Percentiles rank a stretch among this genome's conserved stretches.
Evolutionary conservation across 2,797 vertebrate genomes (phyloP).

Genomic region (Parauchenoglanis punctatus): DNA sequence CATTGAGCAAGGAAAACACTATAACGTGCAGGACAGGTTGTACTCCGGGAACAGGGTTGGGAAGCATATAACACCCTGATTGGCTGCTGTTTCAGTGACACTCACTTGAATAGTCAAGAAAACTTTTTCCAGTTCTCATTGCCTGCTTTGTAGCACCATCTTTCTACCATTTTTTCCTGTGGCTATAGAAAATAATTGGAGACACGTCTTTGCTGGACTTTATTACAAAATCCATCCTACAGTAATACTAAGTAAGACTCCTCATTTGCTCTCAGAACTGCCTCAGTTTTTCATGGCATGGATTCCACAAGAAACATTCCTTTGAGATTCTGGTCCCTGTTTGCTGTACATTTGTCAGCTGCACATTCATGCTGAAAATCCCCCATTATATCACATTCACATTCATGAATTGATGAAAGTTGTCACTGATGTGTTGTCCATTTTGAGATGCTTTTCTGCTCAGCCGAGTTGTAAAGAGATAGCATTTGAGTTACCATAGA

Average conservation of each 20-base stretch:
- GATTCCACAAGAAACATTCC: background rate
- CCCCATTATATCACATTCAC: background rate
- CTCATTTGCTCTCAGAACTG: background rate
- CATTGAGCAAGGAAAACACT: background rate
- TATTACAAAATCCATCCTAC: no score
- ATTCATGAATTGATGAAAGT: background rate
- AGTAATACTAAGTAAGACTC: background rate
- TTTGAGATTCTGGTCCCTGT: background rate
- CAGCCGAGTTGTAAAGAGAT: background rate
- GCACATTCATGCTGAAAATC: background rate
- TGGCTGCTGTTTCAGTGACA: no score
- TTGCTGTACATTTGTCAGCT: background rate
- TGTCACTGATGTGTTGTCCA: background rate
- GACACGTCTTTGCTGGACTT: background rate
- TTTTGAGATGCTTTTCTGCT: background rate
- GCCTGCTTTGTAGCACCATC: background rate
- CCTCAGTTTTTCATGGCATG: background rate
- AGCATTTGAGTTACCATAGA: background rate
- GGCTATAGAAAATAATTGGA: background rate
- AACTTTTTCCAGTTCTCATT: background rate
- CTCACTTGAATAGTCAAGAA: background rate
- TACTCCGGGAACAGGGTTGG: background rate
- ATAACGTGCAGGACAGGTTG: background rate
- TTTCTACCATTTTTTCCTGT: background rate
- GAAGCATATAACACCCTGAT: no score